Evolutionary conservation across 2,113 vertebrate species (phyloP).

Genomic region (Chroicocephalus ridibundus): DNA sequence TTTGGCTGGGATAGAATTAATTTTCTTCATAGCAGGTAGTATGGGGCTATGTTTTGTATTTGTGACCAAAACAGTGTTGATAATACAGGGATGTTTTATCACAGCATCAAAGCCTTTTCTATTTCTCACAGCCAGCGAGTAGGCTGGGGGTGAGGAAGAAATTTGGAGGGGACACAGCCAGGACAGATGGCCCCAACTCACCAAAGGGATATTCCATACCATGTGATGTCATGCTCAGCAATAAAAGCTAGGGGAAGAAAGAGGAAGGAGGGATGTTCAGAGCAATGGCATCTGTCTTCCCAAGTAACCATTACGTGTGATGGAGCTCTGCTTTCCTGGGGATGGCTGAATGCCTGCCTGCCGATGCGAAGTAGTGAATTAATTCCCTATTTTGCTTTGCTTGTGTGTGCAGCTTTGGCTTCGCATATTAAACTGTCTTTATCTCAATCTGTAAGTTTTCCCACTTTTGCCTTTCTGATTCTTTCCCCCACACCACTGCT

Average conservation of each 20-base stretch:
- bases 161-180: neutral
- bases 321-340: neutral
- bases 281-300: neutral
- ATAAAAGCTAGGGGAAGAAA: neutral
- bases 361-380: fast-evolving
- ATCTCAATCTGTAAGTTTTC: neutral
- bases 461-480: neutral
- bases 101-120: neutral
- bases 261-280: fast-evolving
- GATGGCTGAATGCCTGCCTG: neutral
- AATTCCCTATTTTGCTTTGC: neutral
- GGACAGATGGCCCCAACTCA: neutral
- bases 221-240: neutral
- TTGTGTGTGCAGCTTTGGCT: fast-evolving
- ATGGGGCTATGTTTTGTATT: neutral
- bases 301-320: fast-evolving
- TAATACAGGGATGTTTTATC: neutral
- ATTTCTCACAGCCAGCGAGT: neutral
- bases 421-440: neutral
- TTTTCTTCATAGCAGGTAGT: neutral
- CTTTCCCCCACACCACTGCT: neutral
- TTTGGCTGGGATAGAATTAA: neutral
- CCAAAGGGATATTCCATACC: neutral
- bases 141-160: neutral
- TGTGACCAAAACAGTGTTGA: neutral